Percentiles rank a stretch among this genome's conserved stretches.
phyloP scores from a whole-genome alignment of 2,113 vertebrate species.

The Nibea albiflora region DNA sequence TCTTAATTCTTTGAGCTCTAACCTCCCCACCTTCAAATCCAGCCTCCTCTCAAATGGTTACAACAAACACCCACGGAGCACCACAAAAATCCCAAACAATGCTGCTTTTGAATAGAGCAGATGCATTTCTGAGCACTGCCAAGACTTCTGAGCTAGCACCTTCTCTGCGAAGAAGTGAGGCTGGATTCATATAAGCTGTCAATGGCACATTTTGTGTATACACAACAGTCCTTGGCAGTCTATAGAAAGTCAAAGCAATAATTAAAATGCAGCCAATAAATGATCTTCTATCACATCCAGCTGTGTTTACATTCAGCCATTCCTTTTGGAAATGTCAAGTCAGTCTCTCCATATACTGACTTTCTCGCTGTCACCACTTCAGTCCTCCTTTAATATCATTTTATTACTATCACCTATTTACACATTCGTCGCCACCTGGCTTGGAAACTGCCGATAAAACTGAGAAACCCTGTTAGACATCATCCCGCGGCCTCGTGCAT shows the following conservation, averaged over 20 bases:
- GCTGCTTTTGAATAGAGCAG: slow-evolving; percentile 41
- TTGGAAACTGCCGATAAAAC: slow-evolving; percentile 28
- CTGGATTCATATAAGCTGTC: slow-evolving; percentile 61
- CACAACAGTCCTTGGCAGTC: slow-evolving; percentile 72
- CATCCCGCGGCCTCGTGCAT: slow-evolving; percentile 12
- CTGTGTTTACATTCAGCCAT: slow-evolving; percentile 76
- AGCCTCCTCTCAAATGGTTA: slow-evolving; percentile 8
- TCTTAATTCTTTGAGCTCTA: neutral
- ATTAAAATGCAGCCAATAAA: slow-evolving; percentile 76
- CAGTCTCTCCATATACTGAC: slow-evolving; percentile 8
- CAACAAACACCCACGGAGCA: slow-evolving; percentile 8
- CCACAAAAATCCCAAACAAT: slow-evolving; percentile 50
- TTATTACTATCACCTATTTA: slow-evolving; percentile 12
- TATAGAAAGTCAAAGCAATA: slow-evolving; percentile 75
- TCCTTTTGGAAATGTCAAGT: slow-evolving; percentile 61
- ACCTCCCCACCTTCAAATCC: neutral
- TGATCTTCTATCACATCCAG: slow-evolving; percentile 71
- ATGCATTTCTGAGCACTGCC: slow-evolving; percentile 33
- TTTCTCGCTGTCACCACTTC: slow-evolving; percentile 28
- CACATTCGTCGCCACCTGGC: slow-evolving; percentile 29
- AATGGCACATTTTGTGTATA: slow-evolving; percentile 69
- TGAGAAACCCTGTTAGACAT: slow-evolving; percentile 32
- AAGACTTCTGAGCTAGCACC: slow-evolving; percentile 39
- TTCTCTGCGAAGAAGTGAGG: slow-evolving; percentile 21
- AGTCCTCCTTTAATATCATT: slow-evolving; percentile 27